Percentiles rank a stretch among this genome's conserved stretches.
Conservation (phyloP, 1,140 invertebrate genomes). For the Ruditapes philippinarum region DNA sequence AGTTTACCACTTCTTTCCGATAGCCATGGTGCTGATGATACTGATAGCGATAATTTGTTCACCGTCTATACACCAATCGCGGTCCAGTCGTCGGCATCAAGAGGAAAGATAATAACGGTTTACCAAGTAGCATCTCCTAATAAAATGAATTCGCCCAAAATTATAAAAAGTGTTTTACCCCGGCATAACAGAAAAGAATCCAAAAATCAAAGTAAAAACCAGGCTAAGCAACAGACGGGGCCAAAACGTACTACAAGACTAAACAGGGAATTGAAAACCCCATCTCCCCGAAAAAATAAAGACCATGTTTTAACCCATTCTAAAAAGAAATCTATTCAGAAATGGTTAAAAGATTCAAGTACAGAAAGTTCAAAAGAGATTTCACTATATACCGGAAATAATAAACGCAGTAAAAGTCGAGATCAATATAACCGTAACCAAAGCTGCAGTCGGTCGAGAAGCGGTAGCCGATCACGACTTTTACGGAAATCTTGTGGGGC, state of each 20-base stretch:
- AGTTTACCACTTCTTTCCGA: not conserved
- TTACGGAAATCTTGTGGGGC: not conserved
- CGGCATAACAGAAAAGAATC: not conserved
- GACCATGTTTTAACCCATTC: not conserved
- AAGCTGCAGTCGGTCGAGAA: not conserved
- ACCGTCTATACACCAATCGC: not conserved
- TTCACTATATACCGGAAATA: not conserved
- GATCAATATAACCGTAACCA: too few species aligned
- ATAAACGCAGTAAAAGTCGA: too few species aligned
- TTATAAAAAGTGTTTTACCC: not conserved
- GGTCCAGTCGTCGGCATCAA: not conserved
- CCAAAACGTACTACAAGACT: too few species aligned
- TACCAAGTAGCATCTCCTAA: not conserved
- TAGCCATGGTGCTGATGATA: not conserved
- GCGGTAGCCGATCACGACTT: not conserved
- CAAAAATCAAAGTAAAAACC: not conserved
- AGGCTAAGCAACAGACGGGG: not conserved
- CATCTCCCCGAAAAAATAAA: not conserved
- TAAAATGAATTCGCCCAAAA: not conserved
- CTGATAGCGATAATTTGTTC: not conserved
- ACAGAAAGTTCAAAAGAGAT: not conserved
- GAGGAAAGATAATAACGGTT: not conserved
- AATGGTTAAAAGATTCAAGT: not conserved
- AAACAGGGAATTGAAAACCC: not conserved
- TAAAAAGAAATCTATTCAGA: not conserved